Conservation (phyloP, 2,888 invertebrate genomes). For the Mycogona germanica region DNA sequence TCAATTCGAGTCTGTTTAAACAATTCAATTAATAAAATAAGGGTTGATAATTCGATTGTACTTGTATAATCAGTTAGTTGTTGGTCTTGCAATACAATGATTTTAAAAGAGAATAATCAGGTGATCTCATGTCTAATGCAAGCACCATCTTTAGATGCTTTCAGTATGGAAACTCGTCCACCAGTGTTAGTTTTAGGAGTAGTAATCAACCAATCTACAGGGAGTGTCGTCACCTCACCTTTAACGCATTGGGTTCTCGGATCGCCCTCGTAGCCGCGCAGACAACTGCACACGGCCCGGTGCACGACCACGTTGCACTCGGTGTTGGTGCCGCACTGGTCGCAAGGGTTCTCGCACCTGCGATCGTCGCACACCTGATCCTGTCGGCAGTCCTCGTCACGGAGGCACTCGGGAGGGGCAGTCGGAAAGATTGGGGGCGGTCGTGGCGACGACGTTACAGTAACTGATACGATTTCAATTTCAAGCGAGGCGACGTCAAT, state of each 20-base stretch:
- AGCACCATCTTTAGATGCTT: too few relatives aligned
- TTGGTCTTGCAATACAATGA: too few relatives aligned
- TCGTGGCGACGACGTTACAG: constrained; percentile 6
- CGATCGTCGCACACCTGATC: constrained; percentile 51
- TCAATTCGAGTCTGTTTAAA: too few relatives aligned
- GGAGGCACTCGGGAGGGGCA: constrained; percentile 10
- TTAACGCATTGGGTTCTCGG: constrained; percentile 16
- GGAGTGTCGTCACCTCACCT: constrained; percentile 16
- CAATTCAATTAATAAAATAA: too few relatives aligned
- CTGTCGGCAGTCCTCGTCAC: constrained; percentile 18
- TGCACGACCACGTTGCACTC: constrained; percentile 70
- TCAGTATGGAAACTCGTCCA: too few relatives aligned
- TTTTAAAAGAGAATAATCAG: too few relatives aligned
- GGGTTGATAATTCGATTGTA: too few relatives aligned
- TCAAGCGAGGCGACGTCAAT: not conserved
- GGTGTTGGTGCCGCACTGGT: constrained; percentile 71
- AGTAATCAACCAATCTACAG: too few relatives aligned
- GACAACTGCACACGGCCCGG: constrained; percentile 72
- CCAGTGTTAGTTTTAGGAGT: too few relatives aligned
- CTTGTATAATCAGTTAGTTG: too few relatives aligned
- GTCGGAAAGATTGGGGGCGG: not conserved
- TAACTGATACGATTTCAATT: constrained; percentile 5
- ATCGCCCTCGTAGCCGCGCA: constrained; percentile 55
- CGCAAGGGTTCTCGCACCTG: constrained; percentile 69
- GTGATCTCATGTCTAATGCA: too few relatives aligned